Percentiles rank a stretch among this genome's conserved stretches.
These are phyloP conservation scores for Neofelis nebulosa DNA, from an alignment of 2,113 vertebrate genomes.

Conservation along the genomic window DNA sequence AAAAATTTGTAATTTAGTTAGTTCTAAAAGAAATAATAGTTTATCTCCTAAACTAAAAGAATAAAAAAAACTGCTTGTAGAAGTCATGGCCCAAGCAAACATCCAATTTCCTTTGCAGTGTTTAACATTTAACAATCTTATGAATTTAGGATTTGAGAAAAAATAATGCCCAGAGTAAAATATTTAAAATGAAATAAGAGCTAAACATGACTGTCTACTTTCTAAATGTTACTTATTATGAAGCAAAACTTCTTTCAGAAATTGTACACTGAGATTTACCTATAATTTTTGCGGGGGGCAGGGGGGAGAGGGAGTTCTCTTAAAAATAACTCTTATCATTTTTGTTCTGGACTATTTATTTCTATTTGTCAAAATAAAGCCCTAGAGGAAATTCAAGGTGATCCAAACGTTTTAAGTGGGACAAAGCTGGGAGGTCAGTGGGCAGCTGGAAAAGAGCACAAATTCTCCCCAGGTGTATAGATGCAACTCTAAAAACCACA, in stretches of 20 bases:
- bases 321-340: conserved; percentile 62
- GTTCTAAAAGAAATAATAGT: conserved; percentile 8
- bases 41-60: background rate
- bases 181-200: conserved; percentile 54
- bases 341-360: background rate
- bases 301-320: background rate
- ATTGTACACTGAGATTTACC: conserved; percentile 62
- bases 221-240: conserved; percentile 30
- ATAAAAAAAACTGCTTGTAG: background rate
- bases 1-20: conserved; percentile 23
- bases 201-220: conserved; percentile 11
- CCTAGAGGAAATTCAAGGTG: conserved; percentile 57
- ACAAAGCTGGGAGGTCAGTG: conserved; percentile 18
- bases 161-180: conserved; percentile 37
- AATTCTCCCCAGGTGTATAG: conserved; percentile 14
- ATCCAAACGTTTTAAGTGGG: conserved; percentile 54
- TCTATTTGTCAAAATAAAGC: conserved; percentile 70
- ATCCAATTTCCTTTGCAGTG: background rate
- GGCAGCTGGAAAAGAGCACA: conserved; percentile 55
- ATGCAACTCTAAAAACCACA: conserved; percentile 60
- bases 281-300: background rate
- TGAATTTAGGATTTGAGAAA: conserved; percentile 49
- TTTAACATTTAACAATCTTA: conserved; percentile 19
- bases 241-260: conserved; percentile 62
- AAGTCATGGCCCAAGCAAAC: background rate